Conservation (phyloP, 1,140 invertebrate species). For the Scaptomyza pallida region DNA sequence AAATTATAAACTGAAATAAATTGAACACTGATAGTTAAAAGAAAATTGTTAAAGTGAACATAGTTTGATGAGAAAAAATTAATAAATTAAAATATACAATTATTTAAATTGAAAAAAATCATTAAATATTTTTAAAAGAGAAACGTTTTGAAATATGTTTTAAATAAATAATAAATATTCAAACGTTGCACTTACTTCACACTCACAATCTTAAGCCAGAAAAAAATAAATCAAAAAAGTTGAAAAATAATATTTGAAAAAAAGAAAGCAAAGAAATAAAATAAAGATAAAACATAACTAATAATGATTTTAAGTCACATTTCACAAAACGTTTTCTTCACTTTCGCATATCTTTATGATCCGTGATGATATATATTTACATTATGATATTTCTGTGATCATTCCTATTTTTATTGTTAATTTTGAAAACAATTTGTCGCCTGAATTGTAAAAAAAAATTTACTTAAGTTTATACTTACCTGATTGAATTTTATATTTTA, state of each 20-base stretch:
- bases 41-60: not conserved
- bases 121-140: too few species aligned
- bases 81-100: too few species aligned
- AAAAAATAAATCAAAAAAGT: too few species aligned
- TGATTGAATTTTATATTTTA: not conserved
- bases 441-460: too few species aligned
- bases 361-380: not conserved
- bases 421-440: not conserved
- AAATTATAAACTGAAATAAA: slow-evolving; percentile 5
- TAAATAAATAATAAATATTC: too few species aligned
- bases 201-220: too few species aligned
- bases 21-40: not conserved
- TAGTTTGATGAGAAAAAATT: not conserved
- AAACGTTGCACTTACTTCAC: too few species aligned
- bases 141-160: too few species aligned
- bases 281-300: not conserved
- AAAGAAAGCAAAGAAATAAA: not conserved
- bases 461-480: not conserved
- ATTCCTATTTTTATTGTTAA: not conserved
- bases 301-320: not conserved
- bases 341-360: not conserved
- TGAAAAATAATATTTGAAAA: not conserved
- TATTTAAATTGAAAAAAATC: too few species aligned
- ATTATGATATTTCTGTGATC: not conserved
- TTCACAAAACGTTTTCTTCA: not conserved